phyloP scores from a whole-genome alignment of 2,113 vertebrate genomes.

The Tragelaphus buxtoni region DNA sequence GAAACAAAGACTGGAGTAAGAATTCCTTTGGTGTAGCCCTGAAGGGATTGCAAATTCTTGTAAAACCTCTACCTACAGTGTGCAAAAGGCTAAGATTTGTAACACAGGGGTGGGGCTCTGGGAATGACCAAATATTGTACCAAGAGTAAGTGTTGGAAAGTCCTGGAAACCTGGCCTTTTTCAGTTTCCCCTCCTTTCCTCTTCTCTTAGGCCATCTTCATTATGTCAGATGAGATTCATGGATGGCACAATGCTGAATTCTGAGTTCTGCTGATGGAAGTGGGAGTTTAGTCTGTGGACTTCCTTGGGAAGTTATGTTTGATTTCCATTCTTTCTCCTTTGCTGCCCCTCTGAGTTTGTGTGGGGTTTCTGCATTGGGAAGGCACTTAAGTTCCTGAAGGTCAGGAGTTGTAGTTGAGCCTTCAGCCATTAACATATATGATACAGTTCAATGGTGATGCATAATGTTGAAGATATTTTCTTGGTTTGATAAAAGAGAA shows the following conservation, averaged over 20 bases:
- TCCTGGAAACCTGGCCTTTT: neutral
- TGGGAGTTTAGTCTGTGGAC: neutral
- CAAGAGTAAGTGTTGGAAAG: neutral
- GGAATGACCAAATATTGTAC: neutral
- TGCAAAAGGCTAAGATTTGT: neutral
- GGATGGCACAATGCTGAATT: neutral
- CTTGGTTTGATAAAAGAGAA: neutral
- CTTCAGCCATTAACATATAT: conserved; percentile 9
- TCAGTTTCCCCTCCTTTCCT: neutral
- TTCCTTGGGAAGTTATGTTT: neutral
- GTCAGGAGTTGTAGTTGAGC: neutral
- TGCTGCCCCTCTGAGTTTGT: neutral
- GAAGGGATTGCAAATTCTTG: neutral
- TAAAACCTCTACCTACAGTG: neutral
- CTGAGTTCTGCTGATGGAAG: conserved; percentile 17
- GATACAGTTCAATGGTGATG: neutral
- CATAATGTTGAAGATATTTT: neutral
- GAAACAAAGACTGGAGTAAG: conserved; percentile 2
- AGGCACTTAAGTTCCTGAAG: neutral
- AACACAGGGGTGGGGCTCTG: neutral
- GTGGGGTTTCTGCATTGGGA: neutral
- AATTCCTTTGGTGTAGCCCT: neutral
- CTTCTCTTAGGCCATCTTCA: neutral
- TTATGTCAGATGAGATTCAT: neutral
- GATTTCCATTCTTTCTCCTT: neutral